Base-by-base conservation (phyloP, 2,888 invertebrate species). In the Cecidostiba fungosa region DNA sequence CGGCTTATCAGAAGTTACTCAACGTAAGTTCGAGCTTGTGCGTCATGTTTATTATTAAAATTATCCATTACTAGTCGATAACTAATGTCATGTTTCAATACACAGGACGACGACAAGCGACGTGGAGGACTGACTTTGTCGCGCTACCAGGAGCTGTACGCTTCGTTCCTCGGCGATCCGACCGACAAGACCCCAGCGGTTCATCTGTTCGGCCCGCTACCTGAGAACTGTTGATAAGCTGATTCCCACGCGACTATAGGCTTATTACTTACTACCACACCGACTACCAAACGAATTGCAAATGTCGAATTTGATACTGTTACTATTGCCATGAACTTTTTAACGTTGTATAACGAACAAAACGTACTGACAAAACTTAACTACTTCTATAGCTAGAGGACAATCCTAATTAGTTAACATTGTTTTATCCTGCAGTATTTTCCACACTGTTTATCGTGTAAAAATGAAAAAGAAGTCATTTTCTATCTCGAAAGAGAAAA, bases 81-180 rank as follows among this genome's bases (percentile, higher is more conserved):
- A 19, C 4, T 50, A 19, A 50, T 50, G 19, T 3, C 23, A 0
- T 6, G 0, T 23, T 59, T 54, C 23, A 8, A n/a, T 79, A 70
- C 62, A 14, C 93, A 97, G 97, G 97, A 97, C 89, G 97, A 97
- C 87, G 97, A 97, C 93, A 95, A 96, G 91, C 95, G 96, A 94
- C 95, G 95, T 90, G 97, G 97, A 39, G 97, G 97, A 5, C 94
- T 97, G 74, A 97, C 96, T 3, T 92, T 97, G 85, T 95, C 96
- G 6, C 95, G 97, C 91, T 97, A 97, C 92, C 97, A 97, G 92
- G 97, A 97, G 92, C 94, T 97, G 3, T 97, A 97, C 92, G 97
- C 97, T 0, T 96, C 97, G 93, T 97, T 97, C 94, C 94, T 97
- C 86, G 97, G 97, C 36, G 96, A 97, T 92, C 95, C 95, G 59